phyloP scores from a whole-genome alignment of 1,140 invertebrate species.

The Nomia melanderi region DNA sequence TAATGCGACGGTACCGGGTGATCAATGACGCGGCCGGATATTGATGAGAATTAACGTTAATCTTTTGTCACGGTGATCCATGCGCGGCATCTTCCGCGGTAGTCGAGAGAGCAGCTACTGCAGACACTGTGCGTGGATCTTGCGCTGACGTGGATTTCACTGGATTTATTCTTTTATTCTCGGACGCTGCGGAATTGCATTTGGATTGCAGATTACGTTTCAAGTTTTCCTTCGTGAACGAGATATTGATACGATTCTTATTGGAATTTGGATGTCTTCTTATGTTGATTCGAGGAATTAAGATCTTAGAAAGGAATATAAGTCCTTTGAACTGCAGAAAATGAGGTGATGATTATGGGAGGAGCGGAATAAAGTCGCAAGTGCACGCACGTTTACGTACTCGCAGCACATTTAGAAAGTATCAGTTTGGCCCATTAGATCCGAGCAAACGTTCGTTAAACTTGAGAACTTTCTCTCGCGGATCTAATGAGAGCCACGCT shows the following conservation, averaged over 20 bases:
- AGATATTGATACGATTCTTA: too few relatives aligned
- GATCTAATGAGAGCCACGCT: constrained; percentile 33
- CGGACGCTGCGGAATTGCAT: too few relatives aligned
- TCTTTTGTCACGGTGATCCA: constrained; percentile 9
- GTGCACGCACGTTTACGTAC: not conserved
- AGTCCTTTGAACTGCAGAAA: too few relatives aligned
- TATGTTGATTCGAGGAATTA: too few relatives aligned
- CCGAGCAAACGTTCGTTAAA: constrained; percentile 24
- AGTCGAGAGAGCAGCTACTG: not conserved
- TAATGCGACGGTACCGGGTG: not conserved
- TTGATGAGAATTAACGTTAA: constrained; percentile 12
- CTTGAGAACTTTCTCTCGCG: constrained; percentile 23
- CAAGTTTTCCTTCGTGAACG: too few relatives aligned
- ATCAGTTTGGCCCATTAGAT: constrained; percentile 17
- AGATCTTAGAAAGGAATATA: too few relatives aligned
- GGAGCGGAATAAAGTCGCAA: not conserved
- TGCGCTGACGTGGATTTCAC: too few relatives aligned
- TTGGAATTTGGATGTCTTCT: too few relatives aligned
- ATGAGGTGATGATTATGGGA: too few relatives aligned
- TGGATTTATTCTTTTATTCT: too few relatives aligned
- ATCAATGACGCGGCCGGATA: not conserved
- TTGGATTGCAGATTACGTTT: too few relatives aligned
- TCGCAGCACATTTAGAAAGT: constrained; percentile 25
- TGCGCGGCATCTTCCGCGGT: not conserved
- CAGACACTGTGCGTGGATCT: too few relatives aligned